These are phyloP conservation scores for Ichneumoninae sp. DNA, from an alignment of 2,888 invertebrate genomes.

Conservation along the genomic window DNA sequence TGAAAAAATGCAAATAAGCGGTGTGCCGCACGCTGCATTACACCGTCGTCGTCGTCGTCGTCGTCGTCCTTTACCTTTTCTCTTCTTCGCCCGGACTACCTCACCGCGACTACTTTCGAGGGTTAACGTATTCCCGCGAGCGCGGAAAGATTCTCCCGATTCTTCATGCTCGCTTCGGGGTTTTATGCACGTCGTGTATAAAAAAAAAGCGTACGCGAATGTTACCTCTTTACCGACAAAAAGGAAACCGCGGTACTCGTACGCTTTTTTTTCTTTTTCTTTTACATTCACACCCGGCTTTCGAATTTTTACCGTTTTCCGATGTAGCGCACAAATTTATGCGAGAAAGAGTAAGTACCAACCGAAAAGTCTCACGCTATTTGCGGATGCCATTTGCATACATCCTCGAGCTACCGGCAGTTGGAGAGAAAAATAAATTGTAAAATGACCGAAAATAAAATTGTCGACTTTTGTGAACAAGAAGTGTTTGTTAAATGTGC, in stretches of 20 bases:
- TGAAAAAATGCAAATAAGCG: slow-evolving; percentile 80
- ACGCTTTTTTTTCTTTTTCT: slow-evolving; percentile 18
- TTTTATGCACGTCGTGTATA: slow-evolving; percentile 40
- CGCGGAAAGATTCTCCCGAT: slow-evolving; percentile 60
- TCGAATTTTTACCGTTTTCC: slow-evolving; percentile 41
- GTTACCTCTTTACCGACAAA: slow-evolving; percentile 38
- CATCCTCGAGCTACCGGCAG: slow-evolving; percentile 34
- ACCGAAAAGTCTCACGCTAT: slow-evolving; percentile 24
- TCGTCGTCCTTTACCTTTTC: slow-evolving; percentile 4
- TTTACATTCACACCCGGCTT: slow-evolving; percentile 48
- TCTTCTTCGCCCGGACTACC: slow-evolving; percentile 8
- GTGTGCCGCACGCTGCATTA: slow-evolving; percentile 48
- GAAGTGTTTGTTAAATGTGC: not conserved
- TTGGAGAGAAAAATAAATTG: slow-evolving; percentile 36
- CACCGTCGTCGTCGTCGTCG: slow-evolving; percentile 34
- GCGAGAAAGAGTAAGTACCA: slow-evolving; percentile 31
- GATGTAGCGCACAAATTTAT: slow-evolving; percentile 51
- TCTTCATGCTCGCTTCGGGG: slow-evolving; percentile 59
- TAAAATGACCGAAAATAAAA: not conserved
- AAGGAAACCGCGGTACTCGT: slow-evolving; percentile 25
- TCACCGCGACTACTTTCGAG: slow-evolving; percentile 51
- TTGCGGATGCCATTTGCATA: slow-evolving; percentile 39
- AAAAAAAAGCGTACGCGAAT: slow-evolving; percentile 25
- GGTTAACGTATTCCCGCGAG: slow-evolving; percentile 72
- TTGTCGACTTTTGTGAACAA: not conserved